Evolutionary conservation across 1,140 invertebrate species (phyloP).

Genomic region (Solenopsis fugax): DNA sequence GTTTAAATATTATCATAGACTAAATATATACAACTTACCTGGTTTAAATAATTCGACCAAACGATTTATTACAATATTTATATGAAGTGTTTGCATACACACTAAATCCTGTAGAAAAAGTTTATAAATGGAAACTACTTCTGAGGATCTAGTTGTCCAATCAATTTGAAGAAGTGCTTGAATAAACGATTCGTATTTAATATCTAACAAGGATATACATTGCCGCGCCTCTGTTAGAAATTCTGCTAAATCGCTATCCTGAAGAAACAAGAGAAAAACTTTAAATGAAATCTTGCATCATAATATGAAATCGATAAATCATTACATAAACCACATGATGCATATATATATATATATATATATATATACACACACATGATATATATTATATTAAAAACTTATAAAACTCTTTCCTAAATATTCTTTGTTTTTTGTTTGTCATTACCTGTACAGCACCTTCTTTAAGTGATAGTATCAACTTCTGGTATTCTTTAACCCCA

Average conservation of each 20-base stretch:
- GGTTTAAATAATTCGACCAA: constrained; percentile 88
- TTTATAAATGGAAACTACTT: constrained; percentile 87
- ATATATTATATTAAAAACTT: background rate
- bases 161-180: constrained; percentile 88
- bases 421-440: constrained; percentile 65
- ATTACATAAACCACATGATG: background rate
- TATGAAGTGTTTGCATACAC: constrained; percentile 89
- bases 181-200: constrained; percentile 88
- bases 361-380: too few species aligned
- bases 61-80: constrained; percentile 87
- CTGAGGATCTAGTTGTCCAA: constrained; percentile 87
- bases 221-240: background rate
- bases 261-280: constrained; percentile 64
- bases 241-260: constrained; percentile 22
- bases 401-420: background rate
- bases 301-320: background rate
- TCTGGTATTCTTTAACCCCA: constrained; percentile 81
- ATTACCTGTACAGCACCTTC: constrained; percentile 82
- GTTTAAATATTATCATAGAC: too few species aligned
- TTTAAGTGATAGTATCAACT: constrained; percentile 83
- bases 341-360: too few species aligned
- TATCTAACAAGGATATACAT: constrained; percentile 85
- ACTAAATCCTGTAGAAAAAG: constrained; percentile 89
- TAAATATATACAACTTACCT: constrained; percentile 76
- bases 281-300: background rate